phyloP scores from a whole-genome alignment of 2,797 vertebrate genomes.

The Synanceia verrucosa region DNA sequence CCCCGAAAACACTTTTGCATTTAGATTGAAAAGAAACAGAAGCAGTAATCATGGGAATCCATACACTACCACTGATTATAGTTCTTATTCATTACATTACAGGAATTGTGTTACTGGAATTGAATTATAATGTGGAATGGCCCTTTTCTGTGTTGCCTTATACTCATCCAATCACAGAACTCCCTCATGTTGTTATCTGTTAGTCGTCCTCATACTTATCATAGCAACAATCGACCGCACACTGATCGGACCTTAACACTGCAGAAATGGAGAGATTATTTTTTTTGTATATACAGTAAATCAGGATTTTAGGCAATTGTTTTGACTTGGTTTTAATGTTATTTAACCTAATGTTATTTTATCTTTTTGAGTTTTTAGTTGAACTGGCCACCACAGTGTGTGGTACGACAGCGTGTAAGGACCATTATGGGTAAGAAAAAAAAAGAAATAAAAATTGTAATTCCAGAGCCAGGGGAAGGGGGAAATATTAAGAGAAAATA shows the following conservation, averaged over 20 bases:
- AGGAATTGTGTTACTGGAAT: constrained; percentile 21
- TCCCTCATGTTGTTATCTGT: not conserved
- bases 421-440: not conserved
- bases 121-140: constrained; percentile 1
- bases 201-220: not conserved
- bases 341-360: constrained; percentile 36
- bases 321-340: constrained; percentile 56
- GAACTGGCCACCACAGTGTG: constrained; percentile 9
- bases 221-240: constrained; percentile 6
- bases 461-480: not conserved
- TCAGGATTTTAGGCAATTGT: constrained; percentile 38
- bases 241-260: constrained; percentile 32
- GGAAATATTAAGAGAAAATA: not conserved
- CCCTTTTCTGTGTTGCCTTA: not conserved
- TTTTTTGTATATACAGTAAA: constrained; percentile 53
- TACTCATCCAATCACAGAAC: not conserved
- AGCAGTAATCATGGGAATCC: not conserved
- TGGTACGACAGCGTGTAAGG: not conserved
- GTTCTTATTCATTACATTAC: not conserved
- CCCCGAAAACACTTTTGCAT: not conserved
- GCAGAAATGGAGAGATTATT: constrained; percentile 36
- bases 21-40: not conserved
- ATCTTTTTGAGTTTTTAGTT: constrained; percentile 19
- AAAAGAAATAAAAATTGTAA: no score
- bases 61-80: not conserved